A percentile compares a stretch with the other conserved stretches of the same genome.
These are phyloP conservation scores for Scolopax rusticola DNA, from an alignment of 2,797 vertebrate species.

Conservation along the genomic window DNA sequence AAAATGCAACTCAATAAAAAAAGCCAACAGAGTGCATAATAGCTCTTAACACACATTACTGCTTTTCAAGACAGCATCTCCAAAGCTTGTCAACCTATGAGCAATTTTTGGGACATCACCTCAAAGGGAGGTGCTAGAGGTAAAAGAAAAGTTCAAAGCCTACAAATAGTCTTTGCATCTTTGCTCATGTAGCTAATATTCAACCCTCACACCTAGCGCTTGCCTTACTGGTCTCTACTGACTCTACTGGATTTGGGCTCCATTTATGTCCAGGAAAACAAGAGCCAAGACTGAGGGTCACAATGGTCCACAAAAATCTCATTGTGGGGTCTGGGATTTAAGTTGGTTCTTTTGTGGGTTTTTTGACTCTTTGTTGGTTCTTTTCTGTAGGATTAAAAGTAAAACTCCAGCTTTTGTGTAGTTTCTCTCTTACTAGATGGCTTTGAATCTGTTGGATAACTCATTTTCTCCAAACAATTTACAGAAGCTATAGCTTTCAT, in stretches of 20 bases:
- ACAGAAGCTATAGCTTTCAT: neutral
- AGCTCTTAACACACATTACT: neutral
- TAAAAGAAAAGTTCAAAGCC: neutral
- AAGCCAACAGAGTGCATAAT: accelerated
- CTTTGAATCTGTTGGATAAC: neutral
- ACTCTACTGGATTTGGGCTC: neutral
- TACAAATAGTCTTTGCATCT: neutral
- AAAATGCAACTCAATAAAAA: neutral
- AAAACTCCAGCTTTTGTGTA: neutral
- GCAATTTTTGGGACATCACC: neutral
- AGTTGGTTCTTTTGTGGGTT: neutral
- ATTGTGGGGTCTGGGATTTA: neutral
- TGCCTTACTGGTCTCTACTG: neutral
- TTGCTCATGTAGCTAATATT: neutral
- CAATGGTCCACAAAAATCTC: neutral
- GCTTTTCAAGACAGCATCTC: neutral
- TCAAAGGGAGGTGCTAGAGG: neutral
- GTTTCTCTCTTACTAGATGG: neutral
- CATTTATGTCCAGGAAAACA: neutral
- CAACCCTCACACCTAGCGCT: neutral
- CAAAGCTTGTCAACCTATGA: neutral
- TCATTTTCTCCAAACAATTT: neutral
- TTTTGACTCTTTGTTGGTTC: neutral
- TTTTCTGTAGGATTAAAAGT: neutral
- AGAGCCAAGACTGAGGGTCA: neutral